Evolutionary conservation across 2,113 vertebrate genomes (phyloP), one percentile per base, ranked within the genome.

Genomic region (Ailurus styani): DNA sequence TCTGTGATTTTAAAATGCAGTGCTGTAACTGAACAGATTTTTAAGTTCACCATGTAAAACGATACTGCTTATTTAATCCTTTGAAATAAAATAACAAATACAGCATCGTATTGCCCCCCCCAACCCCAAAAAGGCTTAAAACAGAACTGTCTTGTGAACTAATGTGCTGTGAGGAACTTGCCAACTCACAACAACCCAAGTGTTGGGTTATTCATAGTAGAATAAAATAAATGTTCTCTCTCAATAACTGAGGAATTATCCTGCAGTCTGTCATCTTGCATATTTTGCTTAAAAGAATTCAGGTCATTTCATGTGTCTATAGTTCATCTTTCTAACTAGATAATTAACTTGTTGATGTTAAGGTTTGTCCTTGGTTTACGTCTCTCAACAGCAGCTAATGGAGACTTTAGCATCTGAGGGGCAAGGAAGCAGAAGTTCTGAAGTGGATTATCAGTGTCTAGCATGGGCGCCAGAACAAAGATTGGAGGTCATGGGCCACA

Each of bases 211-310:
- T 70, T 72, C 37, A 0, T 17, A 27, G n/a, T 54, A 1, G 37
- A 96, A 40, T 64, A 50, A 79, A 85, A 29, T 11, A n/a, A 95
- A 90, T 21, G 54, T 42, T 15, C 1, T 84, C 29, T 70, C 31
- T 64, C 15, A 42, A n/a, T 60, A 50, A 86, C 1, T 37, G 31
- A 88, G 20, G 79, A 70, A 73, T 94, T 90, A 73, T 68, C 50
- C 23, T 50, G 5, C 14, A 85, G 4, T 27, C 52, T 47, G 0
- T 60, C 31, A 13, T 81, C 4, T 21, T 87, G 21, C 3, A 0
- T 91, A 62, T 93, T 85, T 90, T 94, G 85, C 86, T 54, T 90
- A 77, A 95, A 81, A 81, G 78, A 82, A 75, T 50, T 87, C 29
- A 7, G 52, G 57, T 86, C 40, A 40, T 60, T 98, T 86, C 3